Base-by-base conservation (phyloP, 1,140 invertebrate genomes). In the Limonius californicus region DNA sequence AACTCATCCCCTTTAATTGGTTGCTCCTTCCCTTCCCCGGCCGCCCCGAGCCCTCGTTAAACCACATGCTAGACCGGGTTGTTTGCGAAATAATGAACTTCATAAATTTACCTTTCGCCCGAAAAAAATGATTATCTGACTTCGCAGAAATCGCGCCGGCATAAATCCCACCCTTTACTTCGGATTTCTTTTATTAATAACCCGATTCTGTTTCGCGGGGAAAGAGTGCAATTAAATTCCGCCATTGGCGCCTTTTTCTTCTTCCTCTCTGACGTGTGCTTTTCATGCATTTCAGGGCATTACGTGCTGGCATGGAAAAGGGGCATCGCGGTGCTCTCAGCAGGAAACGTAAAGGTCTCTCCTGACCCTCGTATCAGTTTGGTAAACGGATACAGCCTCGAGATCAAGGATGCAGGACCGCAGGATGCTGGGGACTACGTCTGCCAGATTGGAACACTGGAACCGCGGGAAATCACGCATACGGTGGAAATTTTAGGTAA, bases 351-450 rank as follows among this genome's bases (percentile, higher is more conserved):
- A 32, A 83, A 83, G 70, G 81, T 84, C n/a, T 81, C 80, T 39
- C 82, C 82, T 20, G 83, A 84, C 76, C 77, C 79, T 15, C 74
- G 83, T 20, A 76, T 84, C 43, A 77, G 75, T 55, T 71, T 84
- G 45, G 76, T 81, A 27, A 80, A 81, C 59, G 78, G 81, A 27
- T 84, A 81, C 71, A 82, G 80, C 64, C 70, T 84, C 59, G 80
- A 83, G 71, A 84, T 85, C 59, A 76, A 77, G 57, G 80, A 84
- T 56, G 79, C 81, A 43, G 76, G 77, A 54, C 77, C 80, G 23
- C 78, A 81, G 67, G 83, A 85, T 74, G 82, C 82, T 20, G 83
- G 83, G 11, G 81, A 82, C 68, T 85, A 85, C 72, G 80, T 83
- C 50, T 85, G 83, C 69, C 82, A 84, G 72, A 83, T 85, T 65